Conservation (phyloP, 2,113 vertebrate species). For the Antidorcas marsupialis region DNA sequence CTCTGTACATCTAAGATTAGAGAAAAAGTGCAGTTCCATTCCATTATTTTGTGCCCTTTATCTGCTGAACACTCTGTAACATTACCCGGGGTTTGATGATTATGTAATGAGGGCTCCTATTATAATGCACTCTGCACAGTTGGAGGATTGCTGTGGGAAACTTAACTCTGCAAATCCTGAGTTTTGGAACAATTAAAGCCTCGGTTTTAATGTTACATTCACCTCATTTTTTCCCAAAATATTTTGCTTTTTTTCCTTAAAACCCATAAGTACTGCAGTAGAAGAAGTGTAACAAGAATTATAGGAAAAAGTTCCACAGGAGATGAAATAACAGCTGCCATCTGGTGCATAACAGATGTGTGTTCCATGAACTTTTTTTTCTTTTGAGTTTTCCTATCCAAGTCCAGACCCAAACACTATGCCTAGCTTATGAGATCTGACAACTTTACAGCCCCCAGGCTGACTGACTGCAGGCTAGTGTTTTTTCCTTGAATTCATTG, state of each 20-base stretch:
- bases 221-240: slow-evolving; percentile 57
- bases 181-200: slow-evolving; percentile 68
- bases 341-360: slow-evolving; percentile 75
- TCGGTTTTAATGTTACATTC: slow-evolving; percentile 64
- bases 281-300: slow-evolving; percentile 68
- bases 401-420: slow-evolving; percentile 59
- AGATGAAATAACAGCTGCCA: slow-evolving; percentile 71
- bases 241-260: slow-evolving; percentile 52
- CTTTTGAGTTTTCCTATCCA: slow-evolving; percentile 62
- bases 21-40: slow-evolving; percentile 70
- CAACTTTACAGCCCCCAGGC: slow-evolving; percentile 62
- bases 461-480: slow-evolving; percentile 44
- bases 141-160: slow-evolving; percentile 65
- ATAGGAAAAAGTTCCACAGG: slow-evolving; percentile 58
- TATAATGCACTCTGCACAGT: slow-evolving; percentile 52
- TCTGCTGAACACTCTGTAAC: slow-evolving; percentile 73
- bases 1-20: slow-evolving; percentile 68
- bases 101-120: slow-evolving; percentile 65
- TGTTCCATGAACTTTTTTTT: slow-evolving; percentile 48
- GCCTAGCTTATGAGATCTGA: slow-evolving; percentile 66
- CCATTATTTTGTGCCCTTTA: slow-evolving; percentile 71
- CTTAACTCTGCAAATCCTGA: slow-evolving; percentile 65
- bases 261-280: slow-evolving; percentile 48
- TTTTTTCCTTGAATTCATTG: slow-evolving; percentile 56
- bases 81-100: slow-evolving; percentile 62